Evolutionary conservation across 2,888 invertebrate genomes (phyloP).

Genomic region (Polyommatus icarus): DNA sequence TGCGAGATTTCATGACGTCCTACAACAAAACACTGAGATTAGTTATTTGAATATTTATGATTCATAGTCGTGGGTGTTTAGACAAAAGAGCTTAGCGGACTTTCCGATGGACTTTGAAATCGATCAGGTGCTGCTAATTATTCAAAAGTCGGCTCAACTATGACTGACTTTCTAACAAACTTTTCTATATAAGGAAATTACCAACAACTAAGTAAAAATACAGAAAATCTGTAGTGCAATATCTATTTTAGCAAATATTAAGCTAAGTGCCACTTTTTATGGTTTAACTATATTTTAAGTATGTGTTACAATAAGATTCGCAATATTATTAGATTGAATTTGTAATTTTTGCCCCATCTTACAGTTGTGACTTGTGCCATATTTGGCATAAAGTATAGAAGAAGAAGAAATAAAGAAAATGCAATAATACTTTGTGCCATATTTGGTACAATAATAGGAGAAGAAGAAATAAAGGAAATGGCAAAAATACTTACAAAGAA

Average conservation of each 20-base stretch:
- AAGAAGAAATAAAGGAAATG: neutral
- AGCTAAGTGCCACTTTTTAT: too few relatives aligned
- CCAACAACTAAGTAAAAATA: too few relatives aligned
- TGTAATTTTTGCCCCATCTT: neutral
- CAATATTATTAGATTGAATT: neutral
- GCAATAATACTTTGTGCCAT: neutral
- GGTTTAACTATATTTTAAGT: too few relatives aligned
- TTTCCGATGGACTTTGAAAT: neutral
- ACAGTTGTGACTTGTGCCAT: neutral
- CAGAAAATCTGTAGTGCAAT: too few relatives aligned
- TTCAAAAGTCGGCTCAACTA: neutral
- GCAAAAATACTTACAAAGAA: slow-evolving; percentile 76
- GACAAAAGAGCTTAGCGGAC: neutral
- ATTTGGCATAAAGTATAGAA: neutral
- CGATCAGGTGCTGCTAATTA: neutral
- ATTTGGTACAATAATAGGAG: neutral
- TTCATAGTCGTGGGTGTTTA: neutral
- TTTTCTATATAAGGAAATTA: too few relatives aligned
- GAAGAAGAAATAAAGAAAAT: neutral
- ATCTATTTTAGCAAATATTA: too few relatives aligned
- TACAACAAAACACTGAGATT: slow-evolving; percentile 45
- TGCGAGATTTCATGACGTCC: slow-evolving; percentile 63
- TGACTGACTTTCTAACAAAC: too few relatives aligned
- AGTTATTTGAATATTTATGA: slow-evolving; percentile 4
- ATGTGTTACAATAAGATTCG: too few relatives aligned